phyloP scores from a whole-genome alignment of 1,140 invertebrate genomes.

The Solen grandis region DNA sequence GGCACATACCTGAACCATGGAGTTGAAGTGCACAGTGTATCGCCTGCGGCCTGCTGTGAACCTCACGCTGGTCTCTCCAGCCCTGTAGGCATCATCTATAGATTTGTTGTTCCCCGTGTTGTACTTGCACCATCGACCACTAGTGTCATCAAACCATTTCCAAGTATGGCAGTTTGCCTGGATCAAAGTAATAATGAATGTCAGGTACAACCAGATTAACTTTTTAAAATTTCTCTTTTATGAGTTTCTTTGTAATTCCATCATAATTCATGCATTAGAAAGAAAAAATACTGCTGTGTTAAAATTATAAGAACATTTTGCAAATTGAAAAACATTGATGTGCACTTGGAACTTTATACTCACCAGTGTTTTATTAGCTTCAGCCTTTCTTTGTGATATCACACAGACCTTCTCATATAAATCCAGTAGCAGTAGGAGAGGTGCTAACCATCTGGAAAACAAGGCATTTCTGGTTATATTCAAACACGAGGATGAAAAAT shows the following conservation, averaged over 20 bases:
- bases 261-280: no score
- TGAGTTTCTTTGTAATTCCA: no score
- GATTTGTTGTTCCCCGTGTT: constrained; percentile 88
- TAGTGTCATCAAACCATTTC: constrained; percentile 93
- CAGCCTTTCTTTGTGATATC: constrained; percentile 86
- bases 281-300: no score
- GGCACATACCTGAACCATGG: constrained; percentile 91
- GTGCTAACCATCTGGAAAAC: constrained; percentile 88
- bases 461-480: not conserved
- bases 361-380: constrained; percentile 85
- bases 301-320: no score
- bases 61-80: constrained; percentile 87
- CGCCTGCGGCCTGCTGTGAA: constrained; percentile 88
- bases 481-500: no score
- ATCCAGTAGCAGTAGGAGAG: constrained; percentile 89
- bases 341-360: constrained; percentile 68
- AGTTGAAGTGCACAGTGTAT: constrained; percentile 90
- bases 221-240: no score
- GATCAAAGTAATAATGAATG: no score
- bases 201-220: no score
- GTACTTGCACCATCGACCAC: constrained; percentile 91
- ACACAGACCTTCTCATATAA: constrained; percentile 90
- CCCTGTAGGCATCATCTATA: constrained; percentile 92
- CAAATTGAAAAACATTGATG: no score
- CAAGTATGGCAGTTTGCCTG: constrained; percentile 85